These are phyloP conservation scores for Nesoenas mayeri DNA, from an alignment of 2,113 vertebrate species.

Conservation along the genomic window DNA sequence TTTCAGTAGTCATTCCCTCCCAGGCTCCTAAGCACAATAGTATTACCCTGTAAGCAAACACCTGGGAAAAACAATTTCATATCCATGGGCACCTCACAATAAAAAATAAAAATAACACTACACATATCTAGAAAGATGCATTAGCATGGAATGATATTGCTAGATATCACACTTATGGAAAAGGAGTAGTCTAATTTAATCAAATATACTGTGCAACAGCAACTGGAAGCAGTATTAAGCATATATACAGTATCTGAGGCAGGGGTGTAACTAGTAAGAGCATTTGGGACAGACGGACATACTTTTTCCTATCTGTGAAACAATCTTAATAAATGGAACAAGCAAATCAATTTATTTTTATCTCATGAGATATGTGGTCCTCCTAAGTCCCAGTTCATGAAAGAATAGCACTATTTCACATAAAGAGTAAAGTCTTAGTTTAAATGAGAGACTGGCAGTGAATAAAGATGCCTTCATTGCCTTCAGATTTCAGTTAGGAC, in stretches of 20 bases:
- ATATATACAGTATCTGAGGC: background rate
- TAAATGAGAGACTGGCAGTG: background rate
- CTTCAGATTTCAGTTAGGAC: background rate
- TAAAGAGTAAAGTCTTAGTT: background rate
- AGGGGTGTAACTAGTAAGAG: background rate
- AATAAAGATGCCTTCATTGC: background rate
- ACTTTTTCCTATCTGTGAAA: background rate
- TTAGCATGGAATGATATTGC: background rate
- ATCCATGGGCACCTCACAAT: rapidly evolving
- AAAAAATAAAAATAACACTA: background rate
- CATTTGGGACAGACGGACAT: background rate
- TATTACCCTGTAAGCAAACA: background rate
- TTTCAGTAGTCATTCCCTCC: background rate
- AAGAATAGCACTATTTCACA: background rate
- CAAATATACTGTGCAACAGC: background rate
- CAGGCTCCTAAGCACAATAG: background rate
- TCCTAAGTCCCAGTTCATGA: background rate
- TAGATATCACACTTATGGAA: rapidly evolving
- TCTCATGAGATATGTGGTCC: background rate
- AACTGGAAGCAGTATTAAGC: background rate
- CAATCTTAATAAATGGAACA: background rate
- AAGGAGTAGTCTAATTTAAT: background rate
- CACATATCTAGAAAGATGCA: background rate
- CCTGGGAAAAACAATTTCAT: background rate
- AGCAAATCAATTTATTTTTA: background rate